Evolutionary conservation across 2,797 vertebrate genomes (phyloP).

Genomic region (Halcyon badia): DNA sequence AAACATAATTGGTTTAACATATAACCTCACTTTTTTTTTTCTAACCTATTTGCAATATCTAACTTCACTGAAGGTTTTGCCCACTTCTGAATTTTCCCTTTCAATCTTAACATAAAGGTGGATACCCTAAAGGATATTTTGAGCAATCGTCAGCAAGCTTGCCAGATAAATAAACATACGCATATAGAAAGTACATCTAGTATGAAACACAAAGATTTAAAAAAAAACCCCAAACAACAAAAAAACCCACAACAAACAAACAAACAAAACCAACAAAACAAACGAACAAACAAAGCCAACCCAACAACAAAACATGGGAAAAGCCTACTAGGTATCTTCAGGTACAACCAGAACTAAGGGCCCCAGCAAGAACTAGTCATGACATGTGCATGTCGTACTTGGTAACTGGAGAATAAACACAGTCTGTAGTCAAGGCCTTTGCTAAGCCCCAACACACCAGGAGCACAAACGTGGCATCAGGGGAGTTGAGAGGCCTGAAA

Average conservation of each 20-base stretch:
- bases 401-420: not conserved
- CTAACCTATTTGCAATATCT: not conserved
- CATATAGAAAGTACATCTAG: not conserved
- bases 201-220: not conserved
- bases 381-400: not conserved
- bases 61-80: not conserved
- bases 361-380: not conserved
- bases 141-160: not conserved
- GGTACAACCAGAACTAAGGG: not conserved
- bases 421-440: not conserved
- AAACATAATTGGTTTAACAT: not conserved
- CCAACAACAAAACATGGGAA: not conserved
- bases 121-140: not conserved
- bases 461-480: not conserved
- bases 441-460: not conserved
- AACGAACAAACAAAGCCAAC: too few species aligned
- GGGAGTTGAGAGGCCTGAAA: not conserved
- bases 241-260: not conserved
- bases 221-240: not conserved
- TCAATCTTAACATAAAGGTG: not conserved
- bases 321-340: not conserved
- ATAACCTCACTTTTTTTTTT: not conserved
- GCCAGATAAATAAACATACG: not conserved
- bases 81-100: not conserved
- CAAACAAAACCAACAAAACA: not conserved